Percentiles rank a stretch among this genome's conserved stretches.
These are phyloP conservation scores for Oscheius onirici DNA, from an alignment of 2,888 invertebrate genomes.

Conservation along the genomic window DNA sequence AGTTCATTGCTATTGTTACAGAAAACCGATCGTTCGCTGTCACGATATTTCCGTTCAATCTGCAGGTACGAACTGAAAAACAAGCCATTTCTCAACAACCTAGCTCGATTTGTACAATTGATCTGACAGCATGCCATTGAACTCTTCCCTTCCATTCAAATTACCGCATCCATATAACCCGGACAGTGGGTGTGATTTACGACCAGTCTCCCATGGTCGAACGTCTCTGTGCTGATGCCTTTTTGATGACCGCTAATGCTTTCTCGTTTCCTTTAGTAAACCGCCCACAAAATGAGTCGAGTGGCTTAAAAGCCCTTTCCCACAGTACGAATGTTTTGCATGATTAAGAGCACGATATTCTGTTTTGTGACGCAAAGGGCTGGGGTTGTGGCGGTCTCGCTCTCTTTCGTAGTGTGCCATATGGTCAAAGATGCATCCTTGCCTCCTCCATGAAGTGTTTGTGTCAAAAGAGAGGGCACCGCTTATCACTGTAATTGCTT, in stretches of 20 bases:
- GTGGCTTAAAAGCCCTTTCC: background rate
- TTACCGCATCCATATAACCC: slow-evolving; percentile 16
- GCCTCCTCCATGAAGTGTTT: background rate
- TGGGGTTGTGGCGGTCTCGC: background rate
- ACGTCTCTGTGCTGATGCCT: background rate
- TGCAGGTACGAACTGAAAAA: background rate
- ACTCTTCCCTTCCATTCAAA: slow-evolving; percentile 4
- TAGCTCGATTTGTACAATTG: slow-evolving; percentile 6
- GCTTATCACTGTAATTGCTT: background rate
- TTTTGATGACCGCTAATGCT: slow-evolving; percentile 11
- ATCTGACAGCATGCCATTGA: slow-evolving; percentile 8
- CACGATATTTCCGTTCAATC: background rate
- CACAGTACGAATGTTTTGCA: slow-evolving; percentile 20
- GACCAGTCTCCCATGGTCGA: background rate
- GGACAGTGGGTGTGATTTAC: slow-evolving; percentile 23
- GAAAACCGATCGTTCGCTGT: background rate
- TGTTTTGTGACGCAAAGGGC: slow-evolving; percentile 1
- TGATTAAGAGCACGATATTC: slow-evolving; percentile 22
- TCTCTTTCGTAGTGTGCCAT: slow-evolving; percentile 8
- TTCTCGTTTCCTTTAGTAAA: background rate
- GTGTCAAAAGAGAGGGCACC: background rate
- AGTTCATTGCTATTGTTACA: slow-evolving; percentile 6
- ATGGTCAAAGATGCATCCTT: slow-evolving; percentile 4
- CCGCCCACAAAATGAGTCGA: background rate
- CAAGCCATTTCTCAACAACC: background rate